Evolutionary conservation across 2,113 vertebrate species (phyloP).

Genomic region (Psophia crepitans): DNA sequence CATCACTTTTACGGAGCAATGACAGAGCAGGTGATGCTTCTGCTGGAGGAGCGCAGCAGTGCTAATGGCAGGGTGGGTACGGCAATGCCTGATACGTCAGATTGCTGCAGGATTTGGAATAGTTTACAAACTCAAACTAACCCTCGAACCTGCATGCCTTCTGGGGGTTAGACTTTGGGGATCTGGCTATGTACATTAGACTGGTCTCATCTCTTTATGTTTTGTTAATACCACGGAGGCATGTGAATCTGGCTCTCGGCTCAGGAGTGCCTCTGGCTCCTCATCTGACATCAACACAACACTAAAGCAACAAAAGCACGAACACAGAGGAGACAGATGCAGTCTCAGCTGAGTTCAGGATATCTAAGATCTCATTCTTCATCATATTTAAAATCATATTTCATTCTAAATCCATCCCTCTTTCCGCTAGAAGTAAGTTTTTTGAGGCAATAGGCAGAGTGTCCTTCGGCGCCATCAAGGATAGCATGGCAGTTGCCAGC

Average conservation of each 20-base stretch:
- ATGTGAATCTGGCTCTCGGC: neutral
- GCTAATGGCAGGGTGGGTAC: neutral
- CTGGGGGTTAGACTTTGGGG: neutral
- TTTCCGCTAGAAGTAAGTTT: neutral
- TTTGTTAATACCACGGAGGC: rapidly evolving
- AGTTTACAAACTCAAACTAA: neutral
- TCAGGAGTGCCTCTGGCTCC: neutral
- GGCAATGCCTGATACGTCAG: neutral
- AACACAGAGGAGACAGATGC: rapidly evolving
- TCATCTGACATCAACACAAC: neutral
- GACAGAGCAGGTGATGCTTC: neutral
- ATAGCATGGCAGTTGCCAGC: neutral
- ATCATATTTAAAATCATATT: neutral
- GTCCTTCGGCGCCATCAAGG: rapidly evolving
- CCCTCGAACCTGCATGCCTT: neutral
- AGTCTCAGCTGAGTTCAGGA: neutral
- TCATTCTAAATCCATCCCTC: neutral
- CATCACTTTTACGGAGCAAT: neutral
- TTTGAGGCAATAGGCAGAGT: neutral
- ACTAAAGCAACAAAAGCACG: neutral
- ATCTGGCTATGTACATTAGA: neutral
- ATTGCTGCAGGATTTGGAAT: neutral
- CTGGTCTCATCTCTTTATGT: neutral
- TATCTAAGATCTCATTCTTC: neutral
- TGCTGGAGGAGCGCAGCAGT: rapidly evolving